Conservation (phyloP, 2,113 vertebrate species). For the Gymnogyps californianus region DNA sequence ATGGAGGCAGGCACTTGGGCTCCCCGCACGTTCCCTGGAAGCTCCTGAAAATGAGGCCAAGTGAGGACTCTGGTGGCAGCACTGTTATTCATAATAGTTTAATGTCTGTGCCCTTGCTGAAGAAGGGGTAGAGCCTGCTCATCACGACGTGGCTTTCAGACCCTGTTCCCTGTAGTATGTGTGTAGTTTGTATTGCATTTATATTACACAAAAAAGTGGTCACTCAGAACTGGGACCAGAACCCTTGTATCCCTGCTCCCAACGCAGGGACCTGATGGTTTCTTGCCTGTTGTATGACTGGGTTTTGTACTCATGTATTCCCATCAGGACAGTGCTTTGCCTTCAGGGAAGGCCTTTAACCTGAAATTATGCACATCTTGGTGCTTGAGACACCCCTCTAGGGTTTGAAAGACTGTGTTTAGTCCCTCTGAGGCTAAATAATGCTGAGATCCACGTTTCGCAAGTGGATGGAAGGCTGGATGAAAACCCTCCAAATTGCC, state of each 20-base stretch:
- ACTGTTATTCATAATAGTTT: background rate
- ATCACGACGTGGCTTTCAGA: rapidly evolving
- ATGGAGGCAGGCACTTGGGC: background rate
- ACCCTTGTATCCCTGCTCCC: background rate
- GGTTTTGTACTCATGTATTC: background rate
- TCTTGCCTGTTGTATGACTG: background rate
- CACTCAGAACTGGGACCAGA: background rate
- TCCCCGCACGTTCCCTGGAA: background rate
- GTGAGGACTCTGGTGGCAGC: background rate
- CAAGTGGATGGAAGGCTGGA: background rate
- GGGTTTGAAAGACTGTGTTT: background rate
- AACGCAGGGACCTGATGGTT: background rate
- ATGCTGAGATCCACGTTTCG: background rate
- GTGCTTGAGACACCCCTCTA: background rate
- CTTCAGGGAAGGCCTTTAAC: background rate
- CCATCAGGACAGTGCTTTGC: background rate
- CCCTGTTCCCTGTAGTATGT: background rate
- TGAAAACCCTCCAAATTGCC: background rate
- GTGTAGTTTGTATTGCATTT: background rate
- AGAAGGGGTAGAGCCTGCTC: background rate
- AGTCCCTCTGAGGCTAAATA: background rate
- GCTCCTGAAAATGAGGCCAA: background rate
- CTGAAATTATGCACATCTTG: background rate
- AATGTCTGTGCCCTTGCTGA: background rate
- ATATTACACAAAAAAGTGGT: background rate